Percentiles rank a stretch among this genome's conserved stretches.
Conservation (phyloP, 2,113 vertebrate genomes). For the Lampris megalopsis region DNA sequence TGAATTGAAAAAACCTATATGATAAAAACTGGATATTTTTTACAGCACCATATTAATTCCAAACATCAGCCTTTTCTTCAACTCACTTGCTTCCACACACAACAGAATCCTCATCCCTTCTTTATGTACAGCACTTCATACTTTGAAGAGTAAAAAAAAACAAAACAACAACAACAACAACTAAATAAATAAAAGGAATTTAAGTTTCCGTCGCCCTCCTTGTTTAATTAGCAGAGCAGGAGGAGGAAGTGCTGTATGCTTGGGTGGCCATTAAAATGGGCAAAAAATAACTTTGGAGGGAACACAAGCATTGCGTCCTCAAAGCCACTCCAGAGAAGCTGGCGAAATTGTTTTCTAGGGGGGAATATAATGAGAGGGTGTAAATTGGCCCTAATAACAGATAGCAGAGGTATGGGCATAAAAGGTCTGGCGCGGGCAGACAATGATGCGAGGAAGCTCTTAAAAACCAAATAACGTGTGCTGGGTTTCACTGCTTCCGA, state of each 20-base stretch:
- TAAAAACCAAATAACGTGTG: constrained; percentile 79
- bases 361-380: constrained; percentile 76
- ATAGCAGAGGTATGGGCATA: constrained; percentile 77
- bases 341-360: constrained; percentile 73
- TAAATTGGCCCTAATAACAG: constrained; percentile 80
- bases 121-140: constrained; percentile 53
- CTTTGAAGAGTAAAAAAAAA: constrained; percentile 56
- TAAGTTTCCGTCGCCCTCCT: constrained; percentile 72
- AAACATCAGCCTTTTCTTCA: constrained; percentile 36
- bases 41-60: background rate
- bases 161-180: background rate
- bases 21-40: too few species aligned
- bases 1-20: too few species aligned
- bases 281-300: constrained; percentile 73
- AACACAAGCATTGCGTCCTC: constrained; percentile 63
- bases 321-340: constrained; percentile 71
- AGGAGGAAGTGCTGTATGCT: constrained; percentile 72
- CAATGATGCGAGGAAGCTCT: constrained; percentile 81
- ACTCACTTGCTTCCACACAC: constrained; percentile 32
- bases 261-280: constrained; percentile 77
- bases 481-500: constrained; percentile 78
- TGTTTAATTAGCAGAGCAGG: constrained; percentile 78
- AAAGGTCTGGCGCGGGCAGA: constrained; percentile 75
- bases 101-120: constrained; percentile 31
- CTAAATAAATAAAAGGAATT: constrained; percentile 63